These are phyloP conservation scores for Botrylloides violaceus DNA, from an alignment of 23 tunicate genomes.

Conservation along the genomic window DNA sequence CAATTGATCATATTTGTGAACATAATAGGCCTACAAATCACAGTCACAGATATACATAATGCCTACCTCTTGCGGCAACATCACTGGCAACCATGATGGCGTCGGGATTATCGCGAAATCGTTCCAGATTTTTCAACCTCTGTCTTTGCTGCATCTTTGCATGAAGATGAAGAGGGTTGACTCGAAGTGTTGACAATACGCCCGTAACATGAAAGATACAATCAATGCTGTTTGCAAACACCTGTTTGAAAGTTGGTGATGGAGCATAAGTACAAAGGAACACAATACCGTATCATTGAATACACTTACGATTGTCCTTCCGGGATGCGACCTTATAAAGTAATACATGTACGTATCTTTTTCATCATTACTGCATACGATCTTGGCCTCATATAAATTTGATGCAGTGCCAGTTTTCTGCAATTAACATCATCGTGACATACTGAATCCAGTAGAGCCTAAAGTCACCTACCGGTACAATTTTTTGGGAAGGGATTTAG, in stretches of 20 bases:
- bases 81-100: constrained; percentile 93
- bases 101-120: constrained; percentile 42
- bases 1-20: too few species aligned
- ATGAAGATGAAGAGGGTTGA: constrained; percentile 77
- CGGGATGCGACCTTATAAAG: constrained; percentile 75
- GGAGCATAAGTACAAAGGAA: neutral
- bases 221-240: constrained; percentile 90
- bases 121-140: constrained; percentile 81
- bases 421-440: too few species aligned
- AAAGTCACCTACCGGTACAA: too few species aligned
- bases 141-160: constrained; percentile 98
- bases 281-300: neutral
- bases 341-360: constrained; percentile 89
- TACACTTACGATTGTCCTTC: constrained; percentile 67
- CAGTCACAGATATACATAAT: too few species aligned
- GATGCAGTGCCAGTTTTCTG: constrained; percentile 74
- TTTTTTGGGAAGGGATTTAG: too few species aligned
- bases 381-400: constrained; percentile 62
- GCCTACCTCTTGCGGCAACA: constrained; percentile 92
- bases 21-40: too few species aligned
- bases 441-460: too few species aligned
- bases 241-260: constrained; percentile 24
- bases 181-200: constrained; percentile 44
- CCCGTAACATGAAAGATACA: constrained; percentile 78
- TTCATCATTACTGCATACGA: constrained; percentile 43